Base-by-base conservation (phyloP, 2,888 invertebrate species). In the Lathronympha strigana region DNA sequence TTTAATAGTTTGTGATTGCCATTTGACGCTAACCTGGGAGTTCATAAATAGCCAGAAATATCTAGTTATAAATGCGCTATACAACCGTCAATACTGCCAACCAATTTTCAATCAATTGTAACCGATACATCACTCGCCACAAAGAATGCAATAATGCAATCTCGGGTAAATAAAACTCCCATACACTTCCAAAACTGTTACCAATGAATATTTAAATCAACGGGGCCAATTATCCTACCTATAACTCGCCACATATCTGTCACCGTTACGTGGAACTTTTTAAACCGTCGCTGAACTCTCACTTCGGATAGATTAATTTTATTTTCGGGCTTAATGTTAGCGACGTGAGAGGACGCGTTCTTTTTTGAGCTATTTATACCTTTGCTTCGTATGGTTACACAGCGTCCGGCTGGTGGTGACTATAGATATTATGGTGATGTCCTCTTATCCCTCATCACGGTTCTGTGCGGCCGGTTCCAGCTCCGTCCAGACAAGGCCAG, bases 131-230 rank as follows among this genome's bases (percentile, higher is more conserved):
- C 31, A 25, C 23, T 38, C 23, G 19, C 25, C 25, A 38, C 43
- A 57, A 17, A 45, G n/a, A 45, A 57, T 45, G 31, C 57, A 57
- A 33, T 43, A 57, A 45, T 11, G 19, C 57, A 40, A 55, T 40
- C 17, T 17, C 1, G 9, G 0, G 11, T 43, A 43, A 57, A 43
- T 53, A 45, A 43, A 9, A 55, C 5, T 17, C 13, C 57, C 43
- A 57, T 45, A n/a, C 17, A 45, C 9, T 15, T 28, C 38, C 38
- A 9, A 45, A 57, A 54, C 38, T 31, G 43, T 40, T 17, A 40
- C 55, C 28, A 19, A 57, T 31, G 57, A 57, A 57, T 57, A 57
- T 57, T 57, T 57, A 62, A 55, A 53, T 55, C 54, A 62, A 40
- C 54, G 57, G 57, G 31, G 8, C 50, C 62, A 49, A 61, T 57